A percentile compares a stretch with the other conserved stretches of the same genome.
phyloP scores from a whole-genome alignment of 2,113 vertebrate species.

The Ovis aries region ARS-UI_Ramb_v3.0 NC_056057.1:55610001-55610500 shows the following conservation, averaged over 20 bases:
- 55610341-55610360: slow-evolving; percentile 40
- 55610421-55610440: not conserved
- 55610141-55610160: not conserved
- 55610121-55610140: not conserved
- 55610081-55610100: slow-evolving; percentile 5
- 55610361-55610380: not conserved
- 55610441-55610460: not conserved
- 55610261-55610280: not conserved
- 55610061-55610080: not conserved
- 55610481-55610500: not conserved
- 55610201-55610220: not conserved
- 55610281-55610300: not conserved
- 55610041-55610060: not conserved
- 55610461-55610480: not conserved
- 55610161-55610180: not conserved
- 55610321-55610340: not conserved
- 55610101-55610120: not conserved
- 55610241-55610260: not conserved
- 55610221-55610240: not conserved
- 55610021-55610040: not conserved
- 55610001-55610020: not conserved
- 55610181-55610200: not conserved
- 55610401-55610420: not conserved
- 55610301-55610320: not conserved
- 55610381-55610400: not conserved